Percentiles rank a stretch among this genome's conserved stretches.
Conservation (phyloP, 2,888 invertebrate species). For the Unio pictorum region DNA sequence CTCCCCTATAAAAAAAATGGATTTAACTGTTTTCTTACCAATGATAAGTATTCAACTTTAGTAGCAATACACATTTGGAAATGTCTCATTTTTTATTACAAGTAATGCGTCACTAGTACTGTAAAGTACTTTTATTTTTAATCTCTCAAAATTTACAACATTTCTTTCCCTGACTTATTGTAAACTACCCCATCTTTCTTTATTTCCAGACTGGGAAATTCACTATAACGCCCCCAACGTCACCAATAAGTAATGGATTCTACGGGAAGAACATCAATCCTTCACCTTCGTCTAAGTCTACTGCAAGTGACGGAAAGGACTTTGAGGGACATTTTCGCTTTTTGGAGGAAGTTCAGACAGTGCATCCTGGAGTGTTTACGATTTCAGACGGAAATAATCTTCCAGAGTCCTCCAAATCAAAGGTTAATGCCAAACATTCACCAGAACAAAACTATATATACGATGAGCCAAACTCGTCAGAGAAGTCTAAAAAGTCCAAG, state of each 20-base stretch:
- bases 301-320: slow-evolving; percentile 7
- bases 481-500: slow-evolving; percentile 2
- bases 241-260: slow-evolving; percentile 23
- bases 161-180: too few species aligned
- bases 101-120: too few species aligned
- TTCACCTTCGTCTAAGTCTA: slow-evolving; percentile 10
- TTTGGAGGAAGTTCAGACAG: slow-evolving; percentile 11
- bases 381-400: slow-evolving; percentile 9
- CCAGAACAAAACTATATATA: slow-evolving; percentile 27
- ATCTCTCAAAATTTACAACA: too few species aligned
- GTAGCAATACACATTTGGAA: too few species aligned
- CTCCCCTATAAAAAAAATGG: too few species aligned
- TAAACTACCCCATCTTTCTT: not conserved
- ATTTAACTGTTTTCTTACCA: too few species aligned
- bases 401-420: too few species aligned
- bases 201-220: slow-evolving; percentile 29
- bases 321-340: slow-evolving; percentile 22
- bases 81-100: too few species aligned
- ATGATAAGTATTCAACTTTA: too few species aligned
- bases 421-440: slow-evolving; percentile 11
- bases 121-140: too few species aligned
- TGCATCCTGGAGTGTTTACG: slow-evolving; percentile 24
- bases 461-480: slow-evolving; percentile 7
- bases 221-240: slow-evolving; percentile 20
- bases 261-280: slow-evolving; percentile 7